Base-by-base conservation (phyloP, 64 coral and sea anemone species). In the Trachythela sp. region DNA sequence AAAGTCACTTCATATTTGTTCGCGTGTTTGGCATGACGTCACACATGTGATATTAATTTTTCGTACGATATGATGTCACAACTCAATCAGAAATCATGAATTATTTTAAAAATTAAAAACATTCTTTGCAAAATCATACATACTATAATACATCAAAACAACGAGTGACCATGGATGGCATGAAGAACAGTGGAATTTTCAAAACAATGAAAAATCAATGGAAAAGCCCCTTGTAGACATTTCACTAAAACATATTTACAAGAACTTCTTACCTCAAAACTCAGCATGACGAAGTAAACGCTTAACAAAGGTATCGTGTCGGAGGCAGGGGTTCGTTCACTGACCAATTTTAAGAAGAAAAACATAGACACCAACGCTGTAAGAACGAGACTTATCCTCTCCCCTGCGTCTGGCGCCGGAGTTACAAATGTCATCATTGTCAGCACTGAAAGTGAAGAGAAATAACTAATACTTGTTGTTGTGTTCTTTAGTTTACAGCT, bases 371-470 rank as follows among this genome's bases (percentile, higher is more conserved):
- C 75, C 8, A 80, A 39, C 0, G 75, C 20, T 20, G 75, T 80
- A 17, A 80, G 34, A 80, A 80, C 30, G 0, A 80, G 37, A 36
- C 75, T 80, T 2, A 80, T 15, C 35, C 75, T 80, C 37, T 80
- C 75, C 35, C 75, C 75, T 22, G 32, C 35, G 30, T 80, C 75
- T 80, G 30, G 37, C 13, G 75, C 75, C 35, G 75, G 31, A 38
- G 75, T 80, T 9, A 80, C 34, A 8, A 80, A 80, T 5, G 75
- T 36, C 75, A 80, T 80, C 75, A 80, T 80, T 2, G 75, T 80
- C 0, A 80, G 13, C 8, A 80, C 75, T 80, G n/a, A 39, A 2
- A 80, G 37, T 5, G 33, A 38, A 80, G 30, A 80, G 37, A 80
- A 80, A 38, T 34, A 13, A 13, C 18, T 6, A 70, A 70, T 70